These are phyloP conservation scores for Mimumesa dahlbomi DNA, from an alignment of 2,888 invertebrate species.

Conservation along the genomic window DNA sequence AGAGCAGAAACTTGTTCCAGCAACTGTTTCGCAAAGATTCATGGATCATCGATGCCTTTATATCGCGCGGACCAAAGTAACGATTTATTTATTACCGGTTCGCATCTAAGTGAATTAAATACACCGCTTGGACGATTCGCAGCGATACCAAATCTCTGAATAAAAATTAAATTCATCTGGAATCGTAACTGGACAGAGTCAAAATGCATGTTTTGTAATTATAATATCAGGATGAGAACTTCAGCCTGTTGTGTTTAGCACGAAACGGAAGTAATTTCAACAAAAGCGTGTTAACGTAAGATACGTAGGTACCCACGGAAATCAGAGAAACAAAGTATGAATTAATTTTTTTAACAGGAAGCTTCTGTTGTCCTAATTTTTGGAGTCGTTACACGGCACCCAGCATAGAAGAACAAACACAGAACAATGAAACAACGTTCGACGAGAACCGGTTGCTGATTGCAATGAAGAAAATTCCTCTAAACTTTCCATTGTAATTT, in stretches of 20 bases:
- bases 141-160: too few relatives aligned
- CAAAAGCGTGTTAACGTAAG: too few relatives aligned
- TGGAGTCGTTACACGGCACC: constrained; percentile 10
- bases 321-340: constrained; percentile 11
- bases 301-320: too few relatives aligned
- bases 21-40: background rate
- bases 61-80: background rate
- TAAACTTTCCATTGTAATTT: constrained; percentile 26
- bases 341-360: background rate
- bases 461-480: constrained; percentile 16
- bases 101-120: background rate
- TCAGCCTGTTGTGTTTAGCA: too few relatives aligned
- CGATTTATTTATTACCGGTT: background rate
- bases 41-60: background rate
- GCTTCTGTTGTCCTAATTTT: background rate
- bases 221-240: too few relatives aligned
- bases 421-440: too few relatives aligned
- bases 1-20: constrained; percentile 32
- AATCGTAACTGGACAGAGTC: too few relatives aligned
- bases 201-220: too few relatives aligned
- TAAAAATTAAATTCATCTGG: too few relatives aligned
- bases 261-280: too few relatives aligned
- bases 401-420: too few relatives aligned
- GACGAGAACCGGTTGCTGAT: constrained; percentile 20
- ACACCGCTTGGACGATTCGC: too few relatives aligned